phyloP scores from a whole-genome alignment of 2,888 invertebrate genomes.

The Pristionchus japonicus region DNA sequence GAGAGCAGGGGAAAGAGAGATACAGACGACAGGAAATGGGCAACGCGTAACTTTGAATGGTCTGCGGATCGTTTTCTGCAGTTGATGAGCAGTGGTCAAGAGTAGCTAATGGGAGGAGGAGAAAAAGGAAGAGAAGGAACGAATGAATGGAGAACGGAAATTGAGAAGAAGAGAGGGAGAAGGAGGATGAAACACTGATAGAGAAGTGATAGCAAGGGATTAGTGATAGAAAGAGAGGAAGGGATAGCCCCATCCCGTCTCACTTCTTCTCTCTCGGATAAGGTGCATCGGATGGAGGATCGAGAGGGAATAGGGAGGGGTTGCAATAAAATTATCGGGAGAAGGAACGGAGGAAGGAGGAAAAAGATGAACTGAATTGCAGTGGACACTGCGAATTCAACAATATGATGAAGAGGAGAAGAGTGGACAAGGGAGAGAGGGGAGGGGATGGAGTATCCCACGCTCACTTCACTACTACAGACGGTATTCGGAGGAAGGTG shows the following conservation, averaged over 20 bases:
- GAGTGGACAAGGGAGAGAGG: background rate
- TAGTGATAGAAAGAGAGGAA: background rate
- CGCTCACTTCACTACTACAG: background rate
- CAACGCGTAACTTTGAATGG: background rate
- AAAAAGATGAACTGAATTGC: background rate
- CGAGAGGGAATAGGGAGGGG: background rate
- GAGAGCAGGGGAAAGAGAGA: background rate
- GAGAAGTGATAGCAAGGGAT: background rate
- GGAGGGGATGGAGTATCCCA: background rate
- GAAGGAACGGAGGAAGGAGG: conserved; percentile 20
- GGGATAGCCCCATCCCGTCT: background rate
- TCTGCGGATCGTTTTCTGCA: background rate
- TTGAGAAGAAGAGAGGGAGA: conserved; percentile 10
- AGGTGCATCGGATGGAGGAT: background rate
- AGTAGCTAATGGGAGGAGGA: conserved; percentile 22
- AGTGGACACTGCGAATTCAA: background rate
- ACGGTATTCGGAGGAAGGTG: background rate
- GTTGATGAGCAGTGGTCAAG: background rate
- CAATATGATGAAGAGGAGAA: too few relatives aligned
- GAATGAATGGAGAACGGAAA: conserved; percentile 27
- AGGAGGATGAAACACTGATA: conserved; percentile 7
- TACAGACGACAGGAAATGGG: background rate
- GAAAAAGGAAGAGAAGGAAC: conserved; percentile 9
- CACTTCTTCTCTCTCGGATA: background rate
- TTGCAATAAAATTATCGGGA: conserved; percentile 30